Base-by-base conservation (phyloP, 2,888 invertebrate genomes). In the Caradrina kadenii region DNA sequence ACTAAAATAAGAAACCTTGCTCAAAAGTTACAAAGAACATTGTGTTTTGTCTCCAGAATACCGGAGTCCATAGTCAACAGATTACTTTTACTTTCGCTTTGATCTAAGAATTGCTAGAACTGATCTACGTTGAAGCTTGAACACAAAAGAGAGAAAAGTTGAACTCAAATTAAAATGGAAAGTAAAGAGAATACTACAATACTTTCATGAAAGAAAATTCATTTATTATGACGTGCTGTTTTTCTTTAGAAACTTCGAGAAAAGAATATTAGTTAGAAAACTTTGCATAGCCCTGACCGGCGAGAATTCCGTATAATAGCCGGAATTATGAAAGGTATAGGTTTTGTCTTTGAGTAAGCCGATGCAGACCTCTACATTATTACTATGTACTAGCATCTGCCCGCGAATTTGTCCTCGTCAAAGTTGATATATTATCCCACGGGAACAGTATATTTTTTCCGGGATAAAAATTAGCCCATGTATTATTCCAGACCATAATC, bases 101-200 rank as follows among this genome's bases (percentile, higher is more conserved):
- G 22, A 66, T 66, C 59, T 39, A 26, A 35, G 39, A 21, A 66
- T 31, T 21, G 17, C 13, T 39, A 13, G 19, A 61, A 71, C 54
- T 73, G 63, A 49, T 31, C 15, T 56, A 15, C 8, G 35, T 35
- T 6, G 45, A 42, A 35, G 54, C 60, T 50, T 22, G 42, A 52
- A 11, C 17, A 63, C 62, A 60, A 66, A 66, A 4, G 13, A 53
- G 10, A 39, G 61, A 35, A 35, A 73, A 65, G 48, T 39, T 21
- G 17, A 19, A 42, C 31, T 55, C n/a, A 60, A 63, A 79, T 73
- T 60, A 73, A 67, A 79, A 76, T 52, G 50, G 11, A 53, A 79
- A 49, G 22, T 60, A 5, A 72, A 59, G 19, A 59, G 50, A 71
- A 48, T 13, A 54, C 26, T 50, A 48, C 31, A 70, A 53, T 71